Conservation (phyloP, 2,113 vertebrate genomes). For the Aleadryas rufinucha region DNA sequence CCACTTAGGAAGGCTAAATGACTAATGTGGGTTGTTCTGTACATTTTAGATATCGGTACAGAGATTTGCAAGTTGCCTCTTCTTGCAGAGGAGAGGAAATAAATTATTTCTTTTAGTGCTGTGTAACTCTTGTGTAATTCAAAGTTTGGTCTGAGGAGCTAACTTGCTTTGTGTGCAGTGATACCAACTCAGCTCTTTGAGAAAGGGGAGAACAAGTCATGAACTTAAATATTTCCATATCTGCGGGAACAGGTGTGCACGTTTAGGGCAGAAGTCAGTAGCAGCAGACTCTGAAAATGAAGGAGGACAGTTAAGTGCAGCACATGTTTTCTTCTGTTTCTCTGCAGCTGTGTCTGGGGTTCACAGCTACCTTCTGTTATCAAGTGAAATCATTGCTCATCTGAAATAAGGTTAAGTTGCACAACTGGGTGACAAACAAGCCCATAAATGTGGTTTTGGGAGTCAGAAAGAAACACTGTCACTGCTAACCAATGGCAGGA, state of each 20-base stretch:
- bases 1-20: background rate
- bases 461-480: background rate
- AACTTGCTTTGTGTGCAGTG: background rate
- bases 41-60: background rate
- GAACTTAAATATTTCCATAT: background rate
- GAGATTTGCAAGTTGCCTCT: background rate
- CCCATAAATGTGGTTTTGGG: background rate
- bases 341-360: background rate
- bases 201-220: background rate
- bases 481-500: background rate
- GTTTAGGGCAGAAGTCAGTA: background rate
- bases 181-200: background rate
- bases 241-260: accelerated
- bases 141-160: background rate
- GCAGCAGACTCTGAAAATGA: background rate
- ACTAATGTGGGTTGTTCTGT: background rate
- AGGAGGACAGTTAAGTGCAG: background rate
- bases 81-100: background rate
- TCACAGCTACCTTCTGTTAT: background rate
- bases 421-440: background rate
- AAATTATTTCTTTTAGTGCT: background rate
- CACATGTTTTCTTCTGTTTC: background rate
- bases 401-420: background rate
- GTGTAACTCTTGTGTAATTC: background rate
- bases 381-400: background rate